These are phyloP conservation scores for Oligia strigilis DNA, from an alignment of 2,888 invertebrate species.

Conservation along the genomic window DNA sequence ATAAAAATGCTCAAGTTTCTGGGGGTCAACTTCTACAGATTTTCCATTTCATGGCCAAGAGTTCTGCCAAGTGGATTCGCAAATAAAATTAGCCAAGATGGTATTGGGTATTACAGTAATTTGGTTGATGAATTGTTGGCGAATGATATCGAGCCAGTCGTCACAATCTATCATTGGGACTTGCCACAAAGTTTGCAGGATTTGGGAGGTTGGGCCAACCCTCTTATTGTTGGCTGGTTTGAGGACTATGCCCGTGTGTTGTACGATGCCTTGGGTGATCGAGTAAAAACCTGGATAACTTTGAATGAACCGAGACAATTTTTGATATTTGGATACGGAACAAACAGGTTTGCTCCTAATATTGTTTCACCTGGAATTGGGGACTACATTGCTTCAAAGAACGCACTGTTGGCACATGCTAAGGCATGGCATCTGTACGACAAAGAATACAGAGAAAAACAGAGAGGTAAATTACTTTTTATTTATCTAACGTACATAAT, in stretches of 20 bases:
- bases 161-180: slow-evolving; percentile 91
- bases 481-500: not conserved
- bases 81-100: slow-evolving; percentile 89
- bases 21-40: slow-evolving; percentile 89
- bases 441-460: slow-evolving; percentile 77
- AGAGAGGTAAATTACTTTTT: slow-evolving; percentile 73
- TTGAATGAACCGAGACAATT: slow-evolving; percentile 90
- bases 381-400: slow-evolving; percentile 88
- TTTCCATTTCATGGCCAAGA: slow-evolving; percentile 92
- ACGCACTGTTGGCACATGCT: slow-evolving; percentile 90
- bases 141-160: slow-evolving; percentile 91
- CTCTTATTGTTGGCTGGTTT: slow-evolving; percentile 85
- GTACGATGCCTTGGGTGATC: slow-evolving; percentile 86
- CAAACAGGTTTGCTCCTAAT: slow-evolving; percentile 78
- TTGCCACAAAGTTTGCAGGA: slow-evolving; percentile 89
- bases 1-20: slow-evolving; percentile 84
- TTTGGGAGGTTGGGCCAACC: slow-evolving; percentile 90
- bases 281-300: slow-evolving; percentile 91
- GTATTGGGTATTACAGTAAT: slow-evolving; percentile 92
- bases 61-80: slow-evolving; percentile 91
- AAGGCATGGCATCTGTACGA: slow-evolving; percentile 86
- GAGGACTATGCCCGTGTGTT: slow-evolving; percentile 86
- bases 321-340: slow-evolving; percentile 86
- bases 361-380: slow-evolving; percentile 84
- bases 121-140: slow-evolving; percentile 91